phyloP scores from a whole-genome alignment of 2,113 vertebrate genomes.

The Pongo pygmaeus region DNA sequence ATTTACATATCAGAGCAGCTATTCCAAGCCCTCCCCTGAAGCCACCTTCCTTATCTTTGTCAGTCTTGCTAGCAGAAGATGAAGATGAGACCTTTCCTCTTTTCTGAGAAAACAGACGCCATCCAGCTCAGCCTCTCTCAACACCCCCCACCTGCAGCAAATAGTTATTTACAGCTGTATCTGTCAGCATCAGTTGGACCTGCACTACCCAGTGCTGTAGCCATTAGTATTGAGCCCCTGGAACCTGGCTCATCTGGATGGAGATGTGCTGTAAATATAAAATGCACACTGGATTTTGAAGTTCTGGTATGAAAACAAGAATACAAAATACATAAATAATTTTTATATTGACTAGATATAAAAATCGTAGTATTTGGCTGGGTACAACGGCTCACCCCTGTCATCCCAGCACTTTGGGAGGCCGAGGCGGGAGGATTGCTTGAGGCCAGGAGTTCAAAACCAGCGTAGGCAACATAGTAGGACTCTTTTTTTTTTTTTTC shows the following conservation, averaged over 20 bases:
- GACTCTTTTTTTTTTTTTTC: no score
- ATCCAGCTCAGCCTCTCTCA: neutral
- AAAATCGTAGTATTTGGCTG: neutral
- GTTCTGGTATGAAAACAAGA: neutral
- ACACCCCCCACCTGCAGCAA: no score
- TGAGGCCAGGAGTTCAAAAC: no score
- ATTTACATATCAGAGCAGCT: neutral
- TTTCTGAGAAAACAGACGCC: neutral
- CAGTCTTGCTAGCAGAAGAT: neutral
- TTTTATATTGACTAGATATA: conserved; percentile 8
- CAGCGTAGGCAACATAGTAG: no score
- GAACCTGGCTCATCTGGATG: neutral
- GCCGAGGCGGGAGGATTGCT: no score
- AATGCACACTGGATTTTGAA: neutral
- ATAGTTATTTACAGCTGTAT: neutral
- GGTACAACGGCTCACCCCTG: no score
- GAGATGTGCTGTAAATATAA: neutral
- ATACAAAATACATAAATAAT: neutral
- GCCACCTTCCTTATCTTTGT: neutral
- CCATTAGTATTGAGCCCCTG: neutral
- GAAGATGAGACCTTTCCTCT: neutral
- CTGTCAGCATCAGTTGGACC: neutral
- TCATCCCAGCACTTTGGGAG: no score
- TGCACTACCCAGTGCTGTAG: fast-evolving
- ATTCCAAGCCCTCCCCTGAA: neutral